Evolutionary conservation across 2,888 invertebrate genomes (phyloP).

Genomic region (Drosophila glabriapex): DNA sequence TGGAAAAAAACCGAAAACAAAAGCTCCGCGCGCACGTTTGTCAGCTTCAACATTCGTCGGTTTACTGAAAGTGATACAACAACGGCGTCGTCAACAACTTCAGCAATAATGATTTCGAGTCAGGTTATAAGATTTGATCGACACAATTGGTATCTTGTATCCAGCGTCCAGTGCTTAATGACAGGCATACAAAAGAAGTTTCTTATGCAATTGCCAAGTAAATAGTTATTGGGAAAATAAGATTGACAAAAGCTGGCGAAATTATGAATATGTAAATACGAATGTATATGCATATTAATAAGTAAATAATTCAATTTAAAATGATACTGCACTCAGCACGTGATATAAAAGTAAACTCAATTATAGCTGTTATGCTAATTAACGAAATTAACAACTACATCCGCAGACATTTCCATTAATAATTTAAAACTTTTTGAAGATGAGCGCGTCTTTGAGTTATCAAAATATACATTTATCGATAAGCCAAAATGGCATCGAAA

Average conservation of each 20-base stretch:
- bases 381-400: background rate
- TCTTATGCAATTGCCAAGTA: conserved; percentile 2
- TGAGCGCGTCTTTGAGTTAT: background rate
- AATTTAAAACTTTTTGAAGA: background rate
- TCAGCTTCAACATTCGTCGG: conserved; percentile 80
- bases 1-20: conserved; percentile 20
- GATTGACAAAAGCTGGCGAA: background rate
- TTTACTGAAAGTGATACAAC: conserved; percentile 71
- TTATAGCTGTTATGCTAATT: background rate
- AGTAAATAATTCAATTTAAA: background rate
- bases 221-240: background rate
- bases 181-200: conserved; percentile 13
- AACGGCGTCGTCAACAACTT: conserved; percentile 48
- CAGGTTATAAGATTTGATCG: conserved; percentile 32
- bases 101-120: conserved; percentile 35
- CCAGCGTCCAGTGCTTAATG: conserved; percentile 6
- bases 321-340: background rate
- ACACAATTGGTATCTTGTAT: conserved; percentile 23
- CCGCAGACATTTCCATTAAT: background rate
- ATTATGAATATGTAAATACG: background rate
- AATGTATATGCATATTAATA: background rate
- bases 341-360: background rate
- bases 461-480: conserved; percentile 3
- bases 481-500: background rate
- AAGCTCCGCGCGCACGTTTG: conserved; percentile 67